Evolutionary conservation across 2,888 invertebrate species (phyloP).

Genomic region (Oscheius sp.): DNA sequence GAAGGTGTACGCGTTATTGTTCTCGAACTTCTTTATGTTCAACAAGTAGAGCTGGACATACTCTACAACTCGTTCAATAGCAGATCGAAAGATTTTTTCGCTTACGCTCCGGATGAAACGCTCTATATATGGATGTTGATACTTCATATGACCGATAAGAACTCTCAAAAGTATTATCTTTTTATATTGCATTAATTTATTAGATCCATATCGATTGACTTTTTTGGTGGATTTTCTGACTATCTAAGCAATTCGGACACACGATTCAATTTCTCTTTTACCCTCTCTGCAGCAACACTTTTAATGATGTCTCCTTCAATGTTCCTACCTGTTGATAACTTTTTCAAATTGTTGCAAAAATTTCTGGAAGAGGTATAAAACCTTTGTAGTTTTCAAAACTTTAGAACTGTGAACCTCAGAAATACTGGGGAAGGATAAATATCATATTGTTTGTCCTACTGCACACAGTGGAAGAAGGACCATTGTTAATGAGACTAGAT

Average conservation of each 20-base stretch:
- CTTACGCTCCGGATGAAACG: slow-evolving; percentile 11
- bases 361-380: slow-evolving; percentile 6
- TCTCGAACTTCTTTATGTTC: slow-evolving; percentile 25
- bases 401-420: background rate
- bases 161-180: slow-evolving; percentile 9
- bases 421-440: slow-evolving; percentile 1
- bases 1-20: slow-evolving; percentile 3
- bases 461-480: slow-evolving; percentile 12
- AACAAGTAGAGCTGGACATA: slow-evolving; percentile 8
- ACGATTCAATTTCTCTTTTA: slow-evolving; percentile 2
- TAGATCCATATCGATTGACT: slow-evolving; percentile 23
- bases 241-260: background rate
- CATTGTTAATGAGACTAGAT: slow-evolving; percentile 10
- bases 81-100: background rate
- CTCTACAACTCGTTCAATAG: slow-evolving; percentile 1
- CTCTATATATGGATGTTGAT: slow-evolving; percentile 21
- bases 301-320: slow-evolving; percentile 26
- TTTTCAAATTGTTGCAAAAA: slow-evolving; percentile 14
- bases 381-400: background rate
- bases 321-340: slow-evolving; percentile 11
- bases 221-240: slow-evolving; percentile 20
- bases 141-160: slow-evolving; percentile 16
- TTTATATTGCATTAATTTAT: background rate
- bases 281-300: background rate
- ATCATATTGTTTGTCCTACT: slow-evolving; percentile 4